These are phyloP conservation scores for Ondatra zibethicus DNA, from an alignment of 2,113 vertebrate genomes.

Conservation along the genomic window DNA sequence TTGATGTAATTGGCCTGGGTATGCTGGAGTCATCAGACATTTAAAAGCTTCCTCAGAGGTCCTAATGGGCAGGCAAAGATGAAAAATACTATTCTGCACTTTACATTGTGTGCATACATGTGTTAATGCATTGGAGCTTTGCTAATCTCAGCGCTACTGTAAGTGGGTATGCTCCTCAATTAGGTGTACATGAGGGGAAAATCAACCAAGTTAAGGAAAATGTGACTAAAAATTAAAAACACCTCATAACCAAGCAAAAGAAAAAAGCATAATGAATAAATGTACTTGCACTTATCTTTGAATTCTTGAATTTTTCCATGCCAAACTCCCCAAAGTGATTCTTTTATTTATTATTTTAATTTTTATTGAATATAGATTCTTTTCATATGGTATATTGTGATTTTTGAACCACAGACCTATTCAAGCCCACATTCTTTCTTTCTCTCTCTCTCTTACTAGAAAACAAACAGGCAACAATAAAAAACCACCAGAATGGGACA, in stretches of 20 bases:
- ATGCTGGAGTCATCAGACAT: neutral
- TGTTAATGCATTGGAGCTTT: neutral
- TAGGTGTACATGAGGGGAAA: neutral
- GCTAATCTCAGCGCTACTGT: neutral
- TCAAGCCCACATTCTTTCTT: neutral
- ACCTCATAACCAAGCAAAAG: neutral
- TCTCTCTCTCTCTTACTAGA: neutral
- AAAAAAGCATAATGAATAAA: neutral
- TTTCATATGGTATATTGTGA: neutral
- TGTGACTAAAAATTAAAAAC: neutral
- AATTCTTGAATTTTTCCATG: neutral
- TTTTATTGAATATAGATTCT: neutral
- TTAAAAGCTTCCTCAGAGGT: neutral
- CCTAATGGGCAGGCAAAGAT: neutral
- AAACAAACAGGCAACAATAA: neutral
- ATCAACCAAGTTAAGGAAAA: slow-evolving; percentile 4
- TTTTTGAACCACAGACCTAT: neutral
- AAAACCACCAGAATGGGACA: neutral
- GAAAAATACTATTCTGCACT: neutral
- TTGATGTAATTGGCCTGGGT: neutral
- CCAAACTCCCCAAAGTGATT: neutral
- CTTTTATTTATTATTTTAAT: neutral
- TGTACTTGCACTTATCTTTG: neutral
- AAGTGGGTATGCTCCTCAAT: neutral
- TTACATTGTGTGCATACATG: neutral